Percentiles rank a stretch among this genome's conserved stretches.
Evolutionary conservation across 1,140 invertebrate species (phyloP).

Genomic region (Sinonovacula constricta): DNA sequence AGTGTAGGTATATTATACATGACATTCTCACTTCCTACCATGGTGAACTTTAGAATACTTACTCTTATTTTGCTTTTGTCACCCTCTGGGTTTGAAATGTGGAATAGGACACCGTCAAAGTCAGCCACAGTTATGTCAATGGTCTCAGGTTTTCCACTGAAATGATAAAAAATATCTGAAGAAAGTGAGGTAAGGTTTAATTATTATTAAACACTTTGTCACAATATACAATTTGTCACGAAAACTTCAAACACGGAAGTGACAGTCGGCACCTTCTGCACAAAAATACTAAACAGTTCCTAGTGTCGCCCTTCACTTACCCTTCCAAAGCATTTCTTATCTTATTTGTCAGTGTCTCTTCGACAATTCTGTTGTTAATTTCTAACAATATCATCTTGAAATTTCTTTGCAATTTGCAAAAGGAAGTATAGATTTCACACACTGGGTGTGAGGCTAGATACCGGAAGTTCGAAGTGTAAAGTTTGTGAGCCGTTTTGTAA

Average conservation of each 20-base stretch:
- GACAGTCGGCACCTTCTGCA: background rate
- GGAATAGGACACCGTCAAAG: constrained; percentile 99
- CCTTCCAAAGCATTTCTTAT: constrained; percentile 96
- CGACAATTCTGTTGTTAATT: constrained; percentile 98
- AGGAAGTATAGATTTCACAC: no score
- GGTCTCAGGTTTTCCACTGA: constrained; percentile 95
- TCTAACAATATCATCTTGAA: constrained; percentile 96
- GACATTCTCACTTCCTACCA: no score
- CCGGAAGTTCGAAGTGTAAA: no score
- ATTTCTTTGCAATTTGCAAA: no score
- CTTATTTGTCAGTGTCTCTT: constrained; percentile 96
- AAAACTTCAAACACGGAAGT: constrained; percentile 37
- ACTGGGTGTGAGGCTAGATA: no score
- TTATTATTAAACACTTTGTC: background rate
- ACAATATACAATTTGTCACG: constrained; percentile 11
- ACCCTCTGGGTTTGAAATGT: constrained; percentile 97
- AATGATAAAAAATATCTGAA: constrained; percentile 76
- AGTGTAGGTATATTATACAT: no score
- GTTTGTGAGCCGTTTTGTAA: no score
- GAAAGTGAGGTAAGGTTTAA: background rate
- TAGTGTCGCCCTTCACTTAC: constrained; percentile 84
- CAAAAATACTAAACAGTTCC: background rate
- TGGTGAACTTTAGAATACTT: no score
- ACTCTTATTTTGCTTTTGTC: constrained; percentile 98
- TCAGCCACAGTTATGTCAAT: constrained; percentile 96